These are phyloP conservation scores for Rhinella marina DNA, from an alignment of 2,797 vertebrate species.

Conservation along the genomic window DNA sequence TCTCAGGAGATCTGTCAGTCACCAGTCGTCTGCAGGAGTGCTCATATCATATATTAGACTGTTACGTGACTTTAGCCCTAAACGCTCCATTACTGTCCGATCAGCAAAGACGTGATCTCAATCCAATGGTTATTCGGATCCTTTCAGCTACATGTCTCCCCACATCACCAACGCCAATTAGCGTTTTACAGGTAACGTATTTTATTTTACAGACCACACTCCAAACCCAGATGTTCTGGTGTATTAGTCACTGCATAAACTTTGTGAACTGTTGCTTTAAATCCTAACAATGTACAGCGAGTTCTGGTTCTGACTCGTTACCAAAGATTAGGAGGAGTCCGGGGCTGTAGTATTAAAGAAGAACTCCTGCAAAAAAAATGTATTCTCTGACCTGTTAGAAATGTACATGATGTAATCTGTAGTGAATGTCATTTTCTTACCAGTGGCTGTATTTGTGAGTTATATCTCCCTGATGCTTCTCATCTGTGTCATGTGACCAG, in stretches of 20 bases:
- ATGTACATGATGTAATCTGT: no score
- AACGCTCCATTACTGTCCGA: constrained; percentile 80
- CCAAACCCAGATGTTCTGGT: neutral
- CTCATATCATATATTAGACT: constrained; percentile 71
- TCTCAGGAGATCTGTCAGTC: constrained; percentile 74
- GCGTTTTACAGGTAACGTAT: constrained; percentile 76
- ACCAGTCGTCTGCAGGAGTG: constrained; percentile 66
- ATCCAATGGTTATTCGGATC: constrained; percentile 83
- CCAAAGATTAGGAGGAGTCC: neutral
- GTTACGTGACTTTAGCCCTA: constrained; percentile 75
- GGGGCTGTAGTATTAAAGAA: neutral
- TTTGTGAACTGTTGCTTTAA: neutral
- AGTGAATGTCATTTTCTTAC: no score
- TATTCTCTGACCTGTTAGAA: no score
- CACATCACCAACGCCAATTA: constrained; percentile 71
- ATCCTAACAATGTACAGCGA: neutral
- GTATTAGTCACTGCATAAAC: neutral
- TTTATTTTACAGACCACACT: neutral
- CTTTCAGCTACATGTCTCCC: constrained; percentile 77
- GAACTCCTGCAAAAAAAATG: no score
- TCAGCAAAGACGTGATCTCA: constrained; percentile 79
- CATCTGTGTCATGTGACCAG: no score
- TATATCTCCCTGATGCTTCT: no score
- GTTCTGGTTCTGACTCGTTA: neutral
- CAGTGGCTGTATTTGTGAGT: no score